Evolutionary conservation across 2,888 invertebrate genomes (phyloP), one percentile per base, ranked within the genome.

Genomic region (Rotaria macrura): DNA sequence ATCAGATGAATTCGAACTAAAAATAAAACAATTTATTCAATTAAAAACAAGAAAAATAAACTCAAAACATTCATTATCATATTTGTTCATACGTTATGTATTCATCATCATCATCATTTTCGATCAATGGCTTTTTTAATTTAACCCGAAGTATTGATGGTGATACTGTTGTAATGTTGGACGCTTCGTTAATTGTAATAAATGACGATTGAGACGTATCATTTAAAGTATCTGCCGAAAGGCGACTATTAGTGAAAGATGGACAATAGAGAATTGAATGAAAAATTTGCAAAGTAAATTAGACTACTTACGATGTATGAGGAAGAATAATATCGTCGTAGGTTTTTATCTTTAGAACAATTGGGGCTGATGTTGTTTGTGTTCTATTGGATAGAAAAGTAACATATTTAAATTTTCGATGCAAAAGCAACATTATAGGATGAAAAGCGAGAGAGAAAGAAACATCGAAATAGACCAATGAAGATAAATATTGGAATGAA

Each of bases 271-370:
- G 49, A 1, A 49, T 12, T 49, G 17, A 17, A 3, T 49, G 43
- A n/a, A 55, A 25, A 5, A 23, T 7, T 14, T 29, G 9, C 4
- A 1, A 65, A 34, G 34, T n/a, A 65, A 17, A 20, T 29, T 34
- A 14, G 3, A 4, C 5, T 9, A n/a, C 79, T 7, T 79, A 79
- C 79, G 79, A 79, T 43, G 79, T 38, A 43, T 79, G 79, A 43
- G 43, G 43, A 79, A 79, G 79, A 43, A 40, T 43, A 12, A 43
- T 79, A 43, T 79, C 79, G 3, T 79, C 79, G 20, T 43, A 79
- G 25, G 43, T 79, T 79, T 79, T 79, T 43, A 79, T 43, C 43
- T 79, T 79, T 20, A 79, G 43, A 79, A 79, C 79, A 79, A 79
- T 43, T n/a, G 79, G 79, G 10, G 79, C 12, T 14, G 43, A n/a